Percentiles rank a stretch among this genome's conserved stretches.
Conservation (phyloP, 2,888 invertebrate species). For the Hypsopygia costalis region DNA sequence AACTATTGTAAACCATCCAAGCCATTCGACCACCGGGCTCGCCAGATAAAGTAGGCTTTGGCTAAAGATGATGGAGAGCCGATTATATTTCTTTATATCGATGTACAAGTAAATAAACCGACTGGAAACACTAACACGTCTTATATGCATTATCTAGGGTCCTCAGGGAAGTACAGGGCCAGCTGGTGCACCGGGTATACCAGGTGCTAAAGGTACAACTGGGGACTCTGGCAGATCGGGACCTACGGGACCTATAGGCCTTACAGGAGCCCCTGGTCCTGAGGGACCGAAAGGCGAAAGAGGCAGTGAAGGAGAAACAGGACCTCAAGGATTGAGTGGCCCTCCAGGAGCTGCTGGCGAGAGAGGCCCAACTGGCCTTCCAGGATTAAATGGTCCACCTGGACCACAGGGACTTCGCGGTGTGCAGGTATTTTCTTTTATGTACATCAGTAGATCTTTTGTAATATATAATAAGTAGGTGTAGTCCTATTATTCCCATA, state of each 20-base stretch:
- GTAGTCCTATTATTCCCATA: no score
- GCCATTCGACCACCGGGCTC: no score
- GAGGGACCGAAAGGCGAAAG: conserved; percentile 89
- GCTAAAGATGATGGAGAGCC: no score
- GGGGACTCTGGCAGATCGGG: conserved; percentile 87
- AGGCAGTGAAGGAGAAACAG: conserved; percentile 84
- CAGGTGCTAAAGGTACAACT: conserved; percentile 84
- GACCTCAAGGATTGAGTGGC: conserved; percentile 85
- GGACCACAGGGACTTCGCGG: conserved; percentile 85
- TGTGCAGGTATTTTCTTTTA: conserved; percentile 66
- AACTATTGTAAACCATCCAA: no score
- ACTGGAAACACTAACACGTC: no score
- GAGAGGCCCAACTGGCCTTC: conserved; percentile 80
- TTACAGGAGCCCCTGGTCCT: conserved; percentile 85
- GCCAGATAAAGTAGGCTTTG: no score
- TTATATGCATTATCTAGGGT: conserved; percentile 81
- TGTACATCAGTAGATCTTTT: no score
- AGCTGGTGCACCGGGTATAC: conserved; percentile 84
- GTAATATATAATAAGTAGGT: no score
- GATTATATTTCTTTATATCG: no score
- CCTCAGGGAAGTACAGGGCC: conserved; percentile 85
- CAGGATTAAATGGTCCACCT: conserved; percentile 82
- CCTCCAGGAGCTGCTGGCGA: conserved; percentile 85
- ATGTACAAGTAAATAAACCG: no score
- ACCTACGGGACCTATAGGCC: conserved; percentile 83